phyloP scores from a whole-genome alignment of 1,140 invertebrate genomes.

The Tetraneura akinire region DNA sequence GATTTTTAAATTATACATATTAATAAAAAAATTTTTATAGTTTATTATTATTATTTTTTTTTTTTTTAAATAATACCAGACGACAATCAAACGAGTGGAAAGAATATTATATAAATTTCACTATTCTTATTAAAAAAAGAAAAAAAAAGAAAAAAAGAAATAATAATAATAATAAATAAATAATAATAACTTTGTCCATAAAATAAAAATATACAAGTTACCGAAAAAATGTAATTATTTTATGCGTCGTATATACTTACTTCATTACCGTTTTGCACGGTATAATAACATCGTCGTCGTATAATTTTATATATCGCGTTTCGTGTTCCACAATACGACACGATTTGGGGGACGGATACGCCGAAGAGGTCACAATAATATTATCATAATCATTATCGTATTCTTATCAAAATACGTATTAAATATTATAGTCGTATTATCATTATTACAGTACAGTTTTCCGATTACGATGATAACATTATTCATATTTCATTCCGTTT shows the following conservation, averaged over 20 bases:
- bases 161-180: not conserved
- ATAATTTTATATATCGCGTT: conserved; percentile 4
- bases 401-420: conserved; percentile 1
- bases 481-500: not conserved
- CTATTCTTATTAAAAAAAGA: not conserved
- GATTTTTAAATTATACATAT: no score
- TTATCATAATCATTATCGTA: not conserved
- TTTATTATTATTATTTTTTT: no score
- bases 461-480: not conserved
- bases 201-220: not conserved
- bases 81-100: no score
- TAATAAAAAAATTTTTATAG: no score
- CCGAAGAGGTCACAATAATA: conserved; percentile 9
- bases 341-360: not conserved
- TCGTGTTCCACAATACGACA: conserved; percentile 11
- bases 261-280: conserved; percentile 32
- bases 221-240: conserved; percentile 30
- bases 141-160: not conserved
- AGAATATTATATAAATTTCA: not conserved
- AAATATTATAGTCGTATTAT: no score
- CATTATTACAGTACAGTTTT: not conserved
- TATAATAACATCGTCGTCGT: conserved; percentile 22
- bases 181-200: not conserved
- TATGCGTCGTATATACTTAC: conserved; percentile 1
- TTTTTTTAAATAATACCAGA: no score